Base-by-base conservation (phyloP, 1,140 invertebrate genomes). In the Aphis gossypii region DNA sequence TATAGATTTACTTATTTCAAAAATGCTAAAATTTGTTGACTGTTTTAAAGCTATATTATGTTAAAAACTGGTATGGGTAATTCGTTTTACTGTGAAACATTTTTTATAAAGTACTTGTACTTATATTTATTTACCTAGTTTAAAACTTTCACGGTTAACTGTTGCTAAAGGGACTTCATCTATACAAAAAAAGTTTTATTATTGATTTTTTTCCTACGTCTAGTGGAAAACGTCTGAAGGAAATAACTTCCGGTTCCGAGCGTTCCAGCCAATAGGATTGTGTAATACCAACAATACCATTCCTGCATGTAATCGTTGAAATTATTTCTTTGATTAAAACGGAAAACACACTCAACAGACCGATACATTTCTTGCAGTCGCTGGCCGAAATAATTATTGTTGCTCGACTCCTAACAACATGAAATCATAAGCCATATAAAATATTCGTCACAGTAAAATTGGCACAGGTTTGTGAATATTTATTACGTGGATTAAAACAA, bases 261-360 rank as follows among this genome's bases (percentile, higher is more conserved):
- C 14, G 60, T 76, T 76, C 60, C n/a, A 14, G 60, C 60, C 60
- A 76, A 35, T n/a, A 18, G 14, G n/a, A 76, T 76, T 76, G n/a
- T 76, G 60, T 76, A 76, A 76, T 76, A 76, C 60, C 30, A n/a
- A 76, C 60, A 76, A 76, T 76, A 76, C 3, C n/a, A 35, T 76
- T 76, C 60, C 60, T 76, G n/a, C 30, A n/a, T 76, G 60, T 76
- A 76, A 76, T 76, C n/a, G 60, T 76, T 76, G n/a, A 76, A 76
- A 76, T 76, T 30, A 76, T 76, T 76, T 76, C n/a, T 76, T 76
- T 5, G 30, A 76, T 76, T 76, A 76, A 76, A 76, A 76, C 30
- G n/a, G 60, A 35, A 76, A 76, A 76, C n/a, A 76, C 60, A 76
- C 4, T 76, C 60, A 76, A n/a, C 60, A 76, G 60, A 76, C 60